These are phyloP conservation scores for Hipposideros armiger DNA, from an alignment of 2,113 vertebrate species.

Conservation along the genomic window DNA sequence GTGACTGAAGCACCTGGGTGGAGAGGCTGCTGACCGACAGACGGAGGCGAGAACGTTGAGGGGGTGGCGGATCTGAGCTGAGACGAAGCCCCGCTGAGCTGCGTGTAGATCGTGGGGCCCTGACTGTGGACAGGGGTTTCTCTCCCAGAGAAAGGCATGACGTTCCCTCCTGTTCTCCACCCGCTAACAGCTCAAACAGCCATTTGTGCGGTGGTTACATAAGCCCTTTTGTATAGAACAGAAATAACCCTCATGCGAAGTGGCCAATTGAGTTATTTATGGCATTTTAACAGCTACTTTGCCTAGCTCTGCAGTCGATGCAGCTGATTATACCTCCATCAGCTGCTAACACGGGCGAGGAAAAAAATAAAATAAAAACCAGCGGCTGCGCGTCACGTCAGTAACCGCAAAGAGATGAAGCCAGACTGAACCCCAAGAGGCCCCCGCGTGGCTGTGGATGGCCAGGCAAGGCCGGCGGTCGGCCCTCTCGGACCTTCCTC, in stretches of 20 bases:
- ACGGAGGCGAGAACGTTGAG: rapidly evolving
- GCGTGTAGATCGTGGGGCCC: not conserved
- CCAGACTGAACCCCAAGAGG: not conserved
- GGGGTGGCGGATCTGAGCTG: not conserved
- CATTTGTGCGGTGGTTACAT: conserved; percentile 47
- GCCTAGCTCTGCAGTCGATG: conserved; percentile 62
- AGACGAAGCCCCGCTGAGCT: not conserved
- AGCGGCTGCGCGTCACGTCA: not conserved
- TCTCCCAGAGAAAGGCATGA: not conserved
- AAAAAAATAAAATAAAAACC: conserved; percentile 48
- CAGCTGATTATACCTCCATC: conserved; percentile 59
- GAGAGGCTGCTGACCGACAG: not conserved
- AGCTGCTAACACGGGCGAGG: conserved; percentile 56
- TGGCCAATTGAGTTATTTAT: conserved; percentile 75
- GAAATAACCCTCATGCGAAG: conserved; percentile 63
- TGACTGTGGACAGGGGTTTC: not conserved
- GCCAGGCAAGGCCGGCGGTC: not conserved
- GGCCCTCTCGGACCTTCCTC: rapidly evolving
- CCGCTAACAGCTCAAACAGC: not conserved
- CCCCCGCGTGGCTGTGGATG: not conserved
- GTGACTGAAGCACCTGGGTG: rapidly evolving
- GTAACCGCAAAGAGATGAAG: not conserved
- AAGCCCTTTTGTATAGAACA: conserved; percentile 67
- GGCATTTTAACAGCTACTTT: conserved; percentile 68
- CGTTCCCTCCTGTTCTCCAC: not conserved